Conservation (phyloP, 1,140 invertebrate species). For the Stenopsyche tienmushanensis region DNA sequence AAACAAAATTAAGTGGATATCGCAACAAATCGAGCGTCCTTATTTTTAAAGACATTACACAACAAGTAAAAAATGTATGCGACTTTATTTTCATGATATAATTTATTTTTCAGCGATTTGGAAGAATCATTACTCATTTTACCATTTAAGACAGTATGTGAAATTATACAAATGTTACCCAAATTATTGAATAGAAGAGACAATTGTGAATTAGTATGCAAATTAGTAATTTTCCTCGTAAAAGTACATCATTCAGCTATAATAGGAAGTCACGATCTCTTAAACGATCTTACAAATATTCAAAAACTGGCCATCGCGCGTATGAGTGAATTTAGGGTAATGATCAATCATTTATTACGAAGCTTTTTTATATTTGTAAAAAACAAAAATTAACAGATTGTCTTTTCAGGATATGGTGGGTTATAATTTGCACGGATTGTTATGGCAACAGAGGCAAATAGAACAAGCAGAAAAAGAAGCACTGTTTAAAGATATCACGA, state of each 20-base stretch:
- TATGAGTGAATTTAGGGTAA: conserved; percentile 66
- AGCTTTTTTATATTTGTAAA: background rate
- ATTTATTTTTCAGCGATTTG: conserved; percentile 70
- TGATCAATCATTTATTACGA: conserved; percentile 41
- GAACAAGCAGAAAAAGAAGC: conserved; percentile 79
- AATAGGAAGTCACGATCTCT: conserved; percentile 64
- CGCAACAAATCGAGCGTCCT: too few relatives aligned
- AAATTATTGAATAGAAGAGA: conserved; percentile 65
- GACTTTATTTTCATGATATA: background rate
- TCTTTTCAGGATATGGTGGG: conserved; percentile 77
- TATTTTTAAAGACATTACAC: too few relatives aligned
- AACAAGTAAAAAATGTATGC: too few relatives aligned
- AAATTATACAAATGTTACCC: conserved; percentile 74
- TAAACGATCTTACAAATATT: conserved; percentile 70
- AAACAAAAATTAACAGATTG: background rate
- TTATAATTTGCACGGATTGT: conserved; percentile 83
- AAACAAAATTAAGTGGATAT: too few relatives aligned
- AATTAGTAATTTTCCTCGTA: conserved; percentile 78
- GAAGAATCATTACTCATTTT: conserved; percentile 86
- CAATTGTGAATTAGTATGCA: conserved; percentile 73
- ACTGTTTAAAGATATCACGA: conserved; percentile 80
- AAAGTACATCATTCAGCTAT: conserved; percentile 85
- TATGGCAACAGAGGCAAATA: conserved; percentile 73
- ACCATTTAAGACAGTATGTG: conserved; percentile 78
- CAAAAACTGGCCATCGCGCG: conserved; percentile 59